Evolutionary conservation across 2,113 vertebrate genomes (phyloP).

Genomic region (Microcebus ravelobensis): DNA sequence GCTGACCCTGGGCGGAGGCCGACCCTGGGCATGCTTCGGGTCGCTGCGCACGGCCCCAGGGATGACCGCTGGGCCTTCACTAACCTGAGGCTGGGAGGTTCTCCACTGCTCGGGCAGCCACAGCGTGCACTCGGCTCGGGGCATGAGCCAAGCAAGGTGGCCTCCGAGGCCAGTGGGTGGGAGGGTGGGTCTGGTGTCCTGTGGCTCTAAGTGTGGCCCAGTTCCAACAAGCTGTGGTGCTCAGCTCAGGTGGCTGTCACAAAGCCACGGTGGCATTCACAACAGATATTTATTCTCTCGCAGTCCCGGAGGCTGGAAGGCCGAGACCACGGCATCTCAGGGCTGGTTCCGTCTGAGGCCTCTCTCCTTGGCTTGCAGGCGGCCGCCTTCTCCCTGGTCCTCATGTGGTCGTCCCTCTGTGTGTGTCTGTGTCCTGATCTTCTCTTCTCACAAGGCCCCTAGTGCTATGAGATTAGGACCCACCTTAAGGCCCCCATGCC

Average conservation of each 20-base stretch:
- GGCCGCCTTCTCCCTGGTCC: rapidly evolving
- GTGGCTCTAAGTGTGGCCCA: neutral
- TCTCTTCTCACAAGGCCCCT: neutral
- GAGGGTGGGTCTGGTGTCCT: neutral
- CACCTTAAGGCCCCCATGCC: neutral
- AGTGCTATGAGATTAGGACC: rapidly evolving
- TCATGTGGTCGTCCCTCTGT: rapidly evolving
- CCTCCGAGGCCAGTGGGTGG: rapidly evolving
- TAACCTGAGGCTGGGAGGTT: neutral
- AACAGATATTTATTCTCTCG: rapidly evolving
- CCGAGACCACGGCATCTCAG: rapidly evolving
- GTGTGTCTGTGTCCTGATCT: neutral
- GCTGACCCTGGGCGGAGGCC: neutral
- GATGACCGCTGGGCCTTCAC: rapidly evolving
- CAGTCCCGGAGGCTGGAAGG: rapidly evolving
- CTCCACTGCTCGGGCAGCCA: rapidly evolving
- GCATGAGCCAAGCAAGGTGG: rapidly evolving
- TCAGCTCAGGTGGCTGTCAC: rapidly evolving
- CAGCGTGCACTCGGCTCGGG: rapidly evolving
- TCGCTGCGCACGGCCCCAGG: rapidly evolving
- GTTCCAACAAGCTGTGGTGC: rapidly evolving
- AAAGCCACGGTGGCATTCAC: rapidly evolving
- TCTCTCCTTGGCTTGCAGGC: rapidly evolving
- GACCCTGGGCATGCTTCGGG: rapidly evolving
- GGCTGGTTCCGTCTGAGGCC: neutral